A percentile compares a stretch with the other conserved stretches of the same genome.
These are phyloP conservation scores for Neogale vison DNA, from an alignment of 2,113 vertebrate species.

Conservation along the genomic window DNA sequence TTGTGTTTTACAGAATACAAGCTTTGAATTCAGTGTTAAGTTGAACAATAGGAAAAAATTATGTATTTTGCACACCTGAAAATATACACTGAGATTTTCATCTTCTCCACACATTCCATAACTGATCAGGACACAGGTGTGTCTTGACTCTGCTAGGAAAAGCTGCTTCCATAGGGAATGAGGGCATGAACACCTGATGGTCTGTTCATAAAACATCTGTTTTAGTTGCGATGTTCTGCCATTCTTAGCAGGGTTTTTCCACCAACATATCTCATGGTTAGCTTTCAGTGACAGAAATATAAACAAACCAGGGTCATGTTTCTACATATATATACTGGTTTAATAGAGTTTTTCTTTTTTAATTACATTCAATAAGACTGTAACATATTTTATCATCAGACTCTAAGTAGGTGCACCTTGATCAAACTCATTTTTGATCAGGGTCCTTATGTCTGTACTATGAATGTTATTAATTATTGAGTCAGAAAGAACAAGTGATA, in stretches of 20 bases:
- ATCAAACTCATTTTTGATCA: background rate
- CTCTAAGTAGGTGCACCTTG: background rate
- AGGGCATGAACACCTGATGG: background rate
- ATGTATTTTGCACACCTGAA: background rate
- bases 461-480: background rate
- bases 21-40: background rate
- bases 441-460: background rate
- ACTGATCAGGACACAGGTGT: background rate
- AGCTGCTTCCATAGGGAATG: background rate
- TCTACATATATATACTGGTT: background rate
- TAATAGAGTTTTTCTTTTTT: background rate
- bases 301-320: background rate
- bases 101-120: background rate
- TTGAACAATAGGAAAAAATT: background rate
- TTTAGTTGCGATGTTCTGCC: background rate
- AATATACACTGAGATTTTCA: background rate
- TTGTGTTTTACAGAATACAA: background rate
- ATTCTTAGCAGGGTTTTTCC: background rate
- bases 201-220: background rate
- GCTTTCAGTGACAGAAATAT: background rate
- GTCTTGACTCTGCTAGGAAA: background rate
- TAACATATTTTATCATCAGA: background rate
- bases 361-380: background rate
- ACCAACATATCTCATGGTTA: background rate
- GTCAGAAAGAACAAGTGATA: background rate